A percentile compares a stretch with the other conserved stretches of the same genome.
phyloP scores from a whole-genome alignment of 2,888 invertebrate genomes.

The Linnaemya vulpina region DNA sequence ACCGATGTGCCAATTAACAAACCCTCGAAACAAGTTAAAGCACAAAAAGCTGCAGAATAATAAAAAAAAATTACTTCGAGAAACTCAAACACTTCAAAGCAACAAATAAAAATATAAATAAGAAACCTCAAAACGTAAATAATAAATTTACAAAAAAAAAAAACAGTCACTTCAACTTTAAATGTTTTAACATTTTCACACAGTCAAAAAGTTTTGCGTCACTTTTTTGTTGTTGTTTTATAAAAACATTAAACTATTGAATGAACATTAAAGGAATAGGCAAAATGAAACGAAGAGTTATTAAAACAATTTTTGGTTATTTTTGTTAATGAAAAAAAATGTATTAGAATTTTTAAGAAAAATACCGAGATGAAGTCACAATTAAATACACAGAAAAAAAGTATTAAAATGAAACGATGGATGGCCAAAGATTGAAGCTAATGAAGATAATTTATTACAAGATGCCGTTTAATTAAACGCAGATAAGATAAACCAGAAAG shows the following conservation, averaged over 20 bases:
- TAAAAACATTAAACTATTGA: conserved; percentile 52
- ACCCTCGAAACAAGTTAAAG: conserved; percentile 38
- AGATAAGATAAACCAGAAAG: conserved; percentile 76
- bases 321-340: conserved; percentile 6
- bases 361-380: background rate
- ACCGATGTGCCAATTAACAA: conserved; percentile 66
- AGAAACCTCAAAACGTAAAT: conserved; percentile 14
- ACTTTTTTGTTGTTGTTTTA: background rate
- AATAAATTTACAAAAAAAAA: conserved; percentile 32
- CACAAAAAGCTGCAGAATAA: background rate
- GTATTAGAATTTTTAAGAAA: background rate
- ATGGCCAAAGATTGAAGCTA: conserved; percentile 77
- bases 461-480: conserved; percentile 83
- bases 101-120: conserved; percentile 15
- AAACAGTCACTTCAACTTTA: background rate
- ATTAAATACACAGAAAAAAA: conserved; percentile 28
- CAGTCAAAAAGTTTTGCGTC: conserved; percentile 40
- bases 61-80: background rate
- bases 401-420: conserved; percentile 72
- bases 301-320: conserved; percentile 37
- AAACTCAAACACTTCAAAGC: background rate
- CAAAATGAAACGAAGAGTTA: conserved; percentile 26
- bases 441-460: conserved; percentile 83
- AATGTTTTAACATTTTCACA: conserved; percentile 47
- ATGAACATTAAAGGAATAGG: conserved; percentile 53